Evolutionary conservation across 2,113 vertebrate genomes (phyloP).

Genomic region (Elachura formosa): DNA sequence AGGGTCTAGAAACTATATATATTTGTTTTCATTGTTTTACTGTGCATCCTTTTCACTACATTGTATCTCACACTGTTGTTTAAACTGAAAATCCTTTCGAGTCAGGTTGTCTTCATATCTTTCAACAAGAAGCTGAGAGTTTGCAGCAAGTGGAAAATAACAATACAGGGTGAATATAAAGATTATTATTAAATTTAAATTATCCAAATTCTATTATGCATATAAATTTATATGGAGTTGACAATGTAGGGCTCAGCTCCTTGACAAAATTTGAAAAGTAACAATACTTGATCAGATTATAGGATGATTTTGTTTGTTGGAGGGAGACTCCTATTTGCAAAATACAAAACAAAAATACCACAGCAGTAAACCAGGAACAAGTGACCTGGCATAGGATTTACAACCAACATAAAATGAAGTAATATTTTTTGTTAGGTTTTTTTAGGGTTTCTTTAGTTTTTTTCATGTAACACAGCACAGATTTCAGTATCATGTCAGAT

Average conservation of each 20-base stretch:
- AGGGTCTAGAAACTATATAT: background rate
- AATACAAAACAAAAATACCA: background rate
- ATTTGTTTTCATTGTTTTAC: background rate
- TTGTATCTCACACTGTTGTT: background rate
- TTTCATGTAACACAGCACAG: background rate
- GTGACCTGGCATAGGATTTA: background rate
- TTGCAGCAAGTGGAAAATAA: background rate
- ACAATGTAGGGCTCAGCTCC: background rate
- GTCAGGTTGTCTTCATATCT: background rate
- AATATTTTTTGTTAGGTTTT: background rate
- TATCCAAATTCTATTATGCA: background rate
- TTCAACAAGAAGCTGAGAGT: background rate
- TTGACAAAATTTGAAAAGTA: background rate
- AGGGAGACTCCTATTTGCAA: background rate
- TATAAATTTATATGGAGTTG: background rate
- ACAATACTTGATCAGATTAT: background rate
- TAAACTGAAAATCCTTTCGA: background rate
- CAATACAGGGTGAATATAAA: background rate
- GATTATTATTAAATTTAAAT: background rate
- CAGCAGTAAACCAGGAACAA: background rate
- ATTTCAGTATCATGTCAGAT: background rate
- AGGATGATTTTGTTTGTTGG: background rate
- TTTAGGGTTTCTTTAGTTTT: too few species aligned
- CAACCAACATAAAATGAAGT: background rate
- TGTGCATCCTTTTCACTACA: background rate